Evolutionary conservation across 2,888 invertebrate genomes (phyloP).

Genomic region (Caenorhabditis sp.): DNA sequence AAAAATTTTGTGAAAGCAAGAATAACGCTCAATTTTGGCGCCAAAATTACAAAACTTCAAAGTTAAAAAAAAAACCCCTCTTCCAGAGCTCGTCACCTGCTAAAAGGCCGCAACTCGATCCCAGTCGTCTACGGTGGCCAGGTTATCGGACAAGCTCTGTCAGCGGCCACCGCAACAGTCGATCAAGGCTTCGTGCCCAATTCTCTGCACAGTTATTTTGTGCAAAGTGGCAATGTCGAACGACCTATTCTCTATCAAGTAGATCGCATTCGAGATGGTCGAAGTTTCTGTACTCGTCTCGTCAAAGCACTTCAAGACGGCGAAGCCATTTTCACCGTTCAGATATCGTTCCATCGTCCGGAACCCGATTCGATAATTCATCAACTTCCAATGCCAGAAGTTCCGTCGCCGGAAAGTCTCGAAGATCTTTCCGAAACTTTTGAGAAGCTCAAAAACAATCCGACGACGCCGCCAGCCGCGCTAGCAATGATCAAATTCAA

Average conservation of each 20-base stretch:
- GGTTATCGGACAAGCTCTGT: constrained; percentile 70
- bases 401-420: constrained; percentile 70
- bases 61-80: constrained; percentile 8
- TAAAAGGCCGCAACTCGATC: constrained; percentile 59
- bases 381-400: constrained; percentile 72
- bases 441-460: constrained; percentile 43
- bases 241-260: constrained; percentile 72
- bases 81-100: constrained; percentile 60
- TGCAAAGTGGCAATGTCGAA: constrained; percentile 66
- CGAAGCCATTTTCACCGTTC: constrained; percentile 70
- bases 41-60: too few species aligned
- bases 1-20: too few species aligned
- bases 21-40: too few species aligned
- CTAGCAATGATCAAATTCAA: constrained; percentile 51
- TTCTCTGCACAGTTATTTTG: constrained; percentile 73
- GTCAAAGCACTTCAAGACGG: constrained; percentile 73
- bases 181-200: constrained; percentile 70
- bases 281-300: constrained; percentile 71
- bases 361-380: constrained; percentile 68
- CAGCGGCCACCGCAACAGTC: constrained; percentile 72
- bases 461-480: constrained; percentile 40
- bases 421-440: constrained; percentile 54
- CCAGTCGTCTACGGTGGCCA: constrained; percentile 72
- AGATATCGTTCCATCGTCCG: constrained; percentile 63
- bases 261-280: constrained; percentile 72